Evolutionary conservation across 2,888 invertebrate genomes (phyloP).

Genomic region (Hydrotaea cyrtoneurina): DNA sequence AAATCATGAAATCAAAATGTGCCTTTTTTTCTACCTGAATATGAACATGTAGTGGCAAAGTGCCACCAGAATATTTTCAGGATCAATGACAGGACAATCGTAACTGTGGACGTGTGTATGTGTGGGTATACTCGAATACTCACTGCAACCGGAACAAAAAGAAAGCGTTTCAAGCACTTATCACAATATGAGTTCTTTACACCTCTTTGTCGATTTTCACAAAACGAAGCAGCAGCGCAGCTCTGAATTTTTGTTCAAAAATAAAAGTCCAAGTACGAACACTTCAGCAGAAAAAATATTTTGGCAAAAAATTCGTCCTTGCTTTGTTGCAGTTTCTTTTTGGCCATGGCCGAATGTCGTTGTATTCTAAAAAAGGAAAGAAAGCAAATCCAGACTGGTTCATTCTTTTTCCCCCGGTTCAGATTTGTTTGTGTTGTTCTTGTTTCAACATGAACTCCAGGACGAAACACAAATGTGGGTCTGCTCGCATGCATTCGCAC

Average conservation of each 20-base stretch:
- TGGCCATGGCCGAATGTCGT: slow-evolving; percentile 69
- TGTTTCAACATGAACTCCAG: slow-evolving; percentile 56
- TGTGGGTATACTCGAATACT: neutral
- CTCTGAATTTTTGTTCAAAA: slow-evolving; percentile 16
- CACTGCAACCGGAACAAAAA: slow-evolving; percentile 46
- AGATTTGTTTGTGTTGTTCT: slow-evolving; percentile 52
- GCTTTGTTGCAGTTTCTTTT: slow-evolving; percentile 80
- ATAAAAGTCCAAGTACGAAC: slow-evolving; percentile 51
- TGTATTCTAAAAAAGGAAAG: slow-evolving; percentile 77
- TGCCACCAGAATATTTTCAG: slow-evolving; percentile 9
- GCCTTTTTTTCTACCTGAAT: neutral
- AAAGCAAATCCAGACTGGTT: slow-evolving; percentile 67
- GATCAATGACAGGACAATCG: slow-evolving; percentile 13
- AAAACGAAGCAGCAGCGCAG: slow-evolving; percentile 24
- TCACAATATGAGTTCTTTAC: slow-evolving; percentile 59
- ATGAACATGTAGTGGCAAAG: neutral
- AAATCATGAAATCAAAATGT: neutral
- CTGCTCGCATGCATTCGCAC: slow-evolving; percentile 12
- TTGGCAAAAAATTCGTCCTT: slow-evolving; percentile 80
- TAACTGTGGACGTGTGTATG: neutral
- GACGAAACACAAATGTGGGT: slow-evolving; percentile 55
- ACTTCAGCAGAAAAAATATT: slow-evolving; percentile 72
- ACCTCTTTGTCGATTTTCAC: slow-evolving; percentile 50
- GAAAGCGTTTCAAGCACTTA: slow-evolving; percentile 59
- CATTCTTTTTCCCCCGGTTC: slow-evolving; percentile 68